Evolutionary conservation across 2,797 vertebrate genomes (phyloP), one percentile per base, ranked within the genome.

Genomic region (Helicolenus hilgendorfi): DNA sequence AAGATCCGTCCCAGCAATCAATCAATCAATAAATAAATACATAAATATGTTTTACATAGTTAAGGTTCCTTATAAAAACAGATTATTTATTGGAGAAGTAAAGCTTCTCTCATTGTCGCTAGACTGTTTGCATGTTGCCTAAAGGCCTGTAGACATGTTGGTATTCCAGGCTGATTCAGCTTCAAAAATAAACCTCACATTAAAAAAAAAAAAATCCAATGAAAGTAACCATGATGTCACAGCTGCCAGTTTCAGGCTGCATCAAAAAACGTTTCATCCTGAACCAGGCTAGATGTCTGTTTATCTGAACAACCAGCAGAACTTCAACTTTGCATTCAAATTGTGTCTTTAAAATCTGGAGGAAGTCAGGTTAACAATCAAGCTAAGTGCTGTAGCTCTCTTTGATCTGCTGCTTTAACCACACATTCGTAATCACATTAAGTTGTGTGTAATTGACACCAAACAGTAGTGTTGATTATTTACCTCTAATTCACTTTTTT

Each of bases 251-350:
- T 79, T 33, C 68, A 82, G 72, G 63, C 22, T 77, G 38, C n/a
- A 6, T 79, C n/a, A 81, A 62, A 64, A 58, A 86, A 45, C 27
- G 63, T 87, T 79, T 90, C 63, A 88, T 91, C 67, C 74, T 73
- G 73, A 91, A 83, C 89, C 69, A 70, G 89, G 87, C 79, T 20
- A 87, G 58, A 91, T 63, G 78, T 91, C 77, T 91, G 89, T 92
- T 92, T 93, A 85, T 93, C 84, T 93, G 83, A 91, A 56, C 77
- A 83, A 38, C 18, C 76, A 56, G 14, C 68, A 84, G 64, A 84
- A 81, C 63, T 82, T 88, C 7, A 79, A 14, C 64, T 29, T 81
- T 56, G 67, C 71, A 83, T 88, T 92, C 62, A 83, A 45, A 84
- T 69, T 29, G 67, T 85, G 81, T 83, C 81, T 86, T 84, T 20